A percentile compares a stretch with the other conserved stretches of the same genome.
These are phyloP conservation scores for Cryptomyrus ogoouensis DNA, from an alignment of 2,113 vertebrate species.

Conservation along the genomic window DNA sequence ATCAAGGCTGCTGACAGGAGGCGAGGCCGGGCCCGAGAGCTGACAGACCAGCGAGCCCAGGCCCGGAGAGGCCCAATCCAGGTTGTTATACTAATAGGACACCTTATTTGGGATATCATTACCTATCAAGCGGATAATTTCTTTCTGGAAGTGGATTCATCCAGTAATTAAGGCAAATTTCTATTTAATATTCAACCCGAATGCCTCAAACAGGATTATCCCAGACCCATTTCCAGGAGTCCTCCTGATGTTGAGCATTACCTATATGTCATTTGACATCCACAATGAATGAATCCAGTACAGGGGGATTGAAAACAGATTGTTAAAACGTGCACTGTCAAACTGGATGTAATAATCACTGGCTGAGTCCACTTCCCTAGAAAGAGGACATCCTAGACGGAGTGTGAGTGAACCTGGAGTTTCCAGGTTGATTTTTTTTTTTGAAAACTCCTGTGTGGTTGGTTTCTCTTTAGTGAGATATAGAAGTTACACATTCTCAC, in stretches of 20 bases:
- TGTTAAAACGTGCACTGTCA: not conserved
- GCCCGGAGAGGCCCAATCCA: not conserved
- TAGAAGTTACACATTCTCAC: not conserved
- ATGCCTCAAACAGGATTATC: not conserved
- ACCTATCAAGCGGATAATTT: not conserved
- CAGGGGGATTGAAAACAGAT: not conserved
- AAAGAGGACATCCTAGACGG: not conserved
- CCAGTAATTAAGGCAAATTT: not conserved
- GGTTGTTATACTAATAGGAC: not conserved
- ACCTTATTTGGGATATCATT: not conserved
- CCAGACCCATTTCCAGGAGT: not conserved
- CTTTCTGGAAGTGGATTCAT: not conserved
- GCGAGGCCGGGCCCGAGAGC: not conserved
- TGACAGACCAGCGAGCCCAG: not conserved
- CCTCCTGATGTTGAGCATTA: not conserved
- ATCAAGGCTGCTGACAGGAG: conserved; percentile 54
- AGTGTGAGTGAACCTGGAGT: not conserved
- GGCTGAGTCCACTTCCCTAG: not conserved
- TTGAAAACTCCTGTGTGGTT: not conserved
- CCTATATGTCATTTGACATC: not conserved
- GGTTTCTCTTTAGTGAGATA: not conserved
- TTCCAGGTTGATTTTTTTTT: not conserved
- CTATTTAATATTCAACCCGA: not conserved
- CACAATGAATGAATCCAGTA: not conserved
- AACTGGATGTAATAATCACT: not conserved